phyloP scores from a whole-genome alignment of 2,113 vertebrate species.

The Potamarius usumacintae region DNA sequence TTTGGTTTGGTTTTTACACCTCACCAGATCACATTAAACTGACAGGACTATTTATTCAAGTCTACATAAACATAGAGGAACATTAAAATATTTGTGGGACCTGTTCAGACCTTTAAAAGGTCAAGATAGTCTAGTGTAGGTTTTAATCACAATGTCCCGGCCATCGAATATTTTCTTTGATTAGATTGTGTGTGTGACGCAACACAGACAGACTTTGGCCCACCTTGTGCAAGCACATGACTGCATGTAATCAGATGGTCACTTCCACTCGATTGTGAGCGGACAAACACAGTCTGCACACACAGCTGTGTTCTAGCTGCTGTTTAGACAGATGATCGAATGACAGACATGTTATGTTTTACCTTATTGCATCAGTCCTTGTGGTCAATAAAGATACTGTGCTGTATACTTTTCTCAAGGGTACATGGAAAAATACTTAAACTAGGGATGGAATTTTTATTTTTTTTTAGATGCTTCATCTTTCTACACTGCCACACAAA shows the following conservation, averaged over 20 bases:
- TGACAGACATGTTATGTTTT: neutral
- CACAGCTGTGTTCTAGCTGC: slow-evolving; percentile 45
- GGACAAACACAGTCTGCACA: slow-evolving; percentile 21
- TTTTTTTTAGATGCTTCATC: too few species aligned
- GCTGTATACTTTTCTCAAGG: too few species aligned
- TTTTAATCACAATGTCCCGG: neutral
- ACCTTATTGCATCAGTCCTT: neutral
- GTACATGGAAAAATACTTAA: too few species aligned
- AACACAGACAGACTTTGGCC: slow-evolving; percentile 11
- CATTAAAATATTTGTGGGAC: too few species aligned
- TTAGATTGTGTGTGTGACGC: neutral
- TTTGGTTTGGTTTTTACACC: neutral
- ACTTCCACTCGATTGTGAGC: neutral
- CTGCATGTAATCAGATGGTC: neutral
- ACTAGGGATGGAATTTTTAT: too few species aligned
- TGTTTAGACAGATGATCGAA: slow-evolving; percentile 3
- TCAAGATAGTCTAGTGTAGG: too few species aligned
- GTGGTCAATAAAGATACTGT: neutral
- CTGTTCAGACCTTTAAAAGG: too few species aligned
- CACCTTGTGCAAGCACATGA: neutral
- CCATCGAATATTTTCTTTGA: too few species aligned
- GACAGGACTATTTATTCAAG: neutral
- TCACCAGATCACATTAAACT: neutral
- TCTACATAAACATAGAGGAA: too few species aligned
- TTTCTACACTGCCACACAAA: too few species aligned